Evolutionary conservation across 2,797 vertebrate genomes (phyloP).

Genomic region (Furcifer pardalis): DNA sequence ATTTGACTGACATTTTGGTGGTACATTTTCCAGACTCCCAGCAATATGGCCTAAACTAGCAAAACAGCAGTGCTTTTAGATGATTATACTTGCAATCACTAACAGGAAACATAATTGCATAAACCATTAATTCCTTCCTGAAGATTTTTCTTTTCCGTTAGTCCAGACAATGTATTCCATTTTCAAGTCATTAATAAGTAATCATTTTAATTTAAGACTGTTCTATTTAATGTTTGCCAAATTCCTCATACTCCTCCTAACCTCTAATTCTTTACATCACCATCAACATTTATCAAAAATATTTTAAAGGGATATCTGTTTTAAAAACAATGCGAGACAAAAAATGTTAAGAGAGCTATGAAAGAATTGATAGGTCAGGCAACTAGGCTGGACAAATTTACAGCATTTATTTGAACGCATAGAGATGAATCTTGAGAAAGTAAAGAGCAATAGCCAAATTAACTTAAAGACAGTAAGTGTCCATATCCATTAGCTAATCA

Average conservation of each 20-base stretch:
- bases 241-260: neutral
- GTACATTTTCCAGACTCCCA: neutral
- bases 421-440: too few species aligned
- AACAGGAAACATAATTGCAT: neutral
- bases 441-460: too few species aligned
- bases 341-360: constrained; percentile 12
- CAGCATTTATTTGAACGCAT: too few species aligned
- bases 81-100: neutral
- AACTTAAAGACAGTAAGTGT: too few species aligned
- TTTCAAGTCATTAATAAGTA: constrained; percentile 51
- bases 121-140: constrained; percentile 19
- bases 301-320: constrained; percentile 5
- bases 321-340: constrained; percentile 24
- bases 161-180: constrained; percentile 14
- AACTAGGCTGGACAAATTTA: too few species aligned
- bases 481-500: too few species aligned
- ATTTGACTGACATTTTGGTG: neutral
- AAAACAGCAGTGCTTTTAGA: constrained; percentile 6
- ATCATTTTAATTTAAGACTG: constrained; percentile 19
- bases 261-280: neutral
- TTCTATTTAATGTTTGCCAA: constrained; percentile 6
- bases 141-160: neutral
- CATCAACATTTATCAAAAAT: constrained; percentile 11
- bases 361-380: too few species aligned
- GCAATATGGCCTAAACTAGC: neutral